Evolutionary conservation across 2,113 vertebrate species (phyloP).

Genomic region (Podarcis cretensis): DNA sequence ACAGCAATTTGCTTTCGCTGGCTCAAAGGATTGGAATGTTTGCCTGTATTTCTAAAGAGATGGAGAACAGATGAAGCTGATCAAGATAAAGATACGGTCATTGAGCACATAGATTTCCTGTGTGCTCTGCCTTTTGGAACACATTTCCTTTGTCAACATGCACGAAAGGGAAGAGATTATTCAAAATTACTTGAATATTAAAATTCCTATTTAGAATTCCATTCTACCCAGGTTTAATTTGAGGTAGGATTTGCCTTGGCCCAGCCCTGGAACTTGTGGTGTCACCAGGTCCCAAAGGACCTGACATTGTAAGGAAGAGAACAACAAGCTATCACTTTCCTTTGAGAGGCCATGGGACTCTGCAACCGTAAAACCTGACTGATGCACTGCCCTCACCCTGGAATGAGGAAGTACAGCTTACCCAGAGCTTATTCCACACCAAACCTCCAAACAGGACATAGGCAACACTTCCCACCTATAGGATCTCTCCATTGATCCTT

Average conservation of each 20-base stretch:
- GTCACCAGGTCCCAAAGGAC: background rate
- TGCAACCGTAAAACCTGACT: background rate
- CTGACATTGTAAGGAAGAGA: background rate
- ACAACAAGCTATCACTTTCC: background rate
- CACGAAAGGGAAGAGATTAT: background rate
- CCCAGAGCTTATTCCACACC: background rate
- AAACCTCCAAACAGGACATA: background rate
- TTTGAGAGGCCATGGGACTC: background rate
- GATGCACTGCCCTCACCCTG: background rate
- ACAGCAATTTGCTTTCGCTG: background rate
- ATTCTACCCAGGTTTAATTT: background rate
- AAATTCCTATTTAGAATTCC: background rate
- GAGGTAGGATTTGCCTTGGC: background rate
- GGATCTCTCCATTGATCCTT: background rate
- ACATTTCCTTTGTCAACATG: background rate
- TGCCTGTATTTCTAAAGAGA: slow-evolving; percentile 13
- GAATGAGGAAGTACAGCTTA: background rate
- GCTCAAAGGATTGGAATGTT: slow-evolving; percentile 10
- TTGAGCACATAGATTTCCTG: background rate
- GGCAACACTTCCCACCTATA: background rate
- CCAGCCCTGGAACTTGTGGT: background rate
- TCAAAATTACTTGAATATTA: background rate
- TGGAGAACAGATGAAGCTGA: slow-evolving; percentile 2
- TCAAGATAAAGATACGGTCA: slow-evolving; percentile 12
- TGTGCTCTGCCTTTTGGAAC: background rate